Evolutionary conservation across 2,113 vertebrate genomes (phyloP), one percentile per base, ranked within the genome.

Genomic region (Crypturellus undulatus): DNA sequence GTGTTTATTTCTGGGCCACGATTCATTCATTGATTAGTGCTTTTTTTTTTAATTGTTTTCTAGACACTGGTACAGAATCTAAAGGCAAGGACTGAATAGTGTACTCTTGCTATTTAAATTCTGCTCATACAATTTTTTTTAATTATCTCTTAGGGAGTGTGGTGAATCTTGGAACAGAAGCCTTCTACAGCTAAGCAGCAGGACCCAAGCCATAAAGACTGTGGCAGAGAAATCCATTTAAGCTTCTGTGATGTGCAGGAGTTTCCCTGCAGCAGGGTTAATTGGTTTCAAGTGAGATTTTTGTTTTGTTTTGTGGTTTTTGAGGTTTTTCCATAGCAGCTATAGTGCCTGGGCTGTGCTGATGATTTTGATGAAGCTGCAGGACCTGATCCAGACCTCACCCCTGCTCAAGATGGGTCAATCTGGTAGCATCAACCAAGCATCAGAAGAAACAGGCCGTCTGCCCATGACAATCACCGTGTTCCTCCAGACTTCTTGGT

Each of bases 241-340:
- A 45, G 17, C 42, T 88, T 86, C 54, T 43, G 52, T 0, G 4
- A 68, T 36, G 17, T 62, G 30, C 43, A 72, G 67, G 81, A 70
- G 42, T 89, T 95, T 77, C 26, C 63, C 67, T 93, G 89, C 38
- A 82, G 67, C 63, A 42, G 42, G 12, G 30, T 82, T 94, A 78
- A 54, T 58, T 79, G 47, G 40, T 68, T 90, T 82, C 26, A 10
- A 12, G 7, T 9, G 43, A 12, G 49, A 58, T 58, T 58, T 56
- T 56, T 56, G 2, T 28, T 87, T 72, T 38, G 12, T 25, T 89
- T 56, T 16, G 26, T 56, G 32, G 1, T 5, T 59, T 69, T 32
- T 12, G 2, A 6, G 20, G 43, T 80, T 43, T 4, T 5, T 8
- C 8, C 7, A 18, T 56, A 75, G 59, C 36, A 80, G 19, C 72